Base-by-base conservation (phyloP, 2,888 invertebrate species). In the Papilio protenor region DNA sequence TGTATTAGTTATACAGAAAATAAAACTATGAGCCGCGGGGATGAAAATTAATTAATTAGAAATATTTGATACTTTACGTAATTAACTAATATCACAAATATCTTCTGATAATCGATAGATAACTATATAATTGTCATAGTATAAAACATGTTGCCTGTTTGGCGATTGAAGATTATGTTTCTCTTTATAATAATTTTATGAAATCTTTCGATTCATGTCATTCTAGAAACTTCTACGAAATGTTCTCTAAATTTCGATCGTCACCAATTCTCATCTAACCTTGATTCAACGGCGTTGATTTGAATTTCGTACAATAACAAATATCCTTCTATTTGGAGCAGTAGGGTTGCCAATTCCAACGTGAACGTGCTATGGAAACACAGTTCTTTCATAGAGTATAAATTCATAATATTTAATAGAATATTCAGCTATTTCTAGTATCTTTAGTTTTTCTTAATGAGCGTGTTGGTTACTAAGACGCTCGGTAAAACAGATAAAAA, bases 261-360 rank as follows among this genome's bases (percentile, higher is more conserved):
- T 45, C 18, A 73, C 23, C 89, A 86, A 90, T 90, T 88, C 87
- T 88, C 88, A 89, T 88, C 90, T 88, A 89, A 89, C 89, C 88
- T 87, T 88, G 87, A 89, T 88, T 88, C 87, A 86, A 87, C 86
- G 89, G 87, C 89, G 89, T 87, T 90, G 91, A 91, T 91, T 92
- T 90, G 86, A 88, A 89, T 86, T 88, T 89, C 87, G 82, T 86
- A 87, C 89, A 89, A 90, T 90, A 87, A 89, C 89, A 86, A 87
- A 87, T 87, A 88, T 87, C 90, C 88, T 89, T 88, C 88, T 86
- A 89, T 88, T 87, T 84, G 84, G 85, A 84, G 80, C 27, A 77
- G 73, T 83, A 91, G 90, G 91, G 91, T 78, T 90, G 86, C 14
- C 84, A 45, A 79, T 77, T 74, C 18, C 57, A 74, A 76, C 74